Conservation (phyloP, 2,797 vertebrate species). For the Gymnocypris eckloni region DNA sequence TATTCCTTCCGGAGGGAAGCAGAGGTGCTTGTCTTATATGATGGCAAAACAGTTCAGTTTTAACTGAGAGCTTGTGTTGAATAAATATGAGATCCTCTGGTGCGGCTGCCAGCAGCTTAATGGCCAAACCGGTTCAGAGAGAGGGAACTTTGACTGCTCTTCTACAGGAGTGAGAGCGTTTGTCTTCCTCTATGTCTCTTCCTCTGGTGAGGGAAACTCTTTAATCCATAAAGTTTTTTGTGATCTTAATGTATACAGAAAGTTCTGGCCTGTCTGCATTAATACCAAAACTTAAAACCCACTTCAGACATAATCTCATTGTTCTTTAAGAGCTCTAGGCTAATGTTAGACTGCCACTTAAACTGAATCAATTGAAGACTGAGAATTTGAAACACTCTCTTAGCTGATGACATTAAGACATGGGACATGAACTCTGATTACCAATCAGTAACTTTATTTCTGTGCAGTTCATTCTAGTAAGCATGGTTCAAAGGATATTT, state of each 20-base stretch:
- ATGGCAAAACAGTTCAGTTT: constrained; percentile 23
- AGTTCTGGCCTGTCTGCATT: neutral
- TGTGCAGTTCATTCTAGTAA: neutral
- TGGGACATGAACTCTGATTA: constrained; percentile 31
- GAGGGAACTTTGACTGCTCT: neutral
- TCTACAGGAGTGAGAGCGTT: neutral
- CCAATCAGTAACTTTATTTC: neutral
- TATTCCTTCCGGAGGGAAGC: neutral
- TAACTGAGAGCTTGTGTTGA: constrained; percentile 35
- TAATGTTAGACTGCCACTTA: constrained; percentile 19
- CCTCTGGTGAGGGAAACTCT: neutral
- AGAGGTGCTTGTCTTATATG: constrained; percentile 11
- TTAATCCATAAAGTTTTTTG: neutral
- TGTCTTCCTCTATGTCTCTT: constrained; percentile 17
- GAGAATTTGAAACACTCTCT: constrained; percentile 51
- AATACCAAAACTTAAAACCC: constrained; percentile 4
- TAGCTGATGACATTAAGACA: constrained; percentile 44
- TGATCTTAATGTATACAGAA: constrained; percentile 10
- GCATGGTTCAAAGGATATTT: neutral
- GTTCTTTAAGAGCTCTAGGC: constrained; percentile 9
- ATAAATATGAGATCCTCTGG: constrained; percentile 28
- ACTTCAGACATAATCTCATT: constrained; percentile 28
- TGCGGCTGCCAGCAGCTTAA: constrained; percentile 25
- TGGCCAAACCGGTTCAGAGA: constrained; percentile 23
- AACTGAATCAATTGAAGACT: constrained; percentile 45